Conservation (phyloP, 2,797 vertebrate species). For the Acanthiza pusilla region DNA sequence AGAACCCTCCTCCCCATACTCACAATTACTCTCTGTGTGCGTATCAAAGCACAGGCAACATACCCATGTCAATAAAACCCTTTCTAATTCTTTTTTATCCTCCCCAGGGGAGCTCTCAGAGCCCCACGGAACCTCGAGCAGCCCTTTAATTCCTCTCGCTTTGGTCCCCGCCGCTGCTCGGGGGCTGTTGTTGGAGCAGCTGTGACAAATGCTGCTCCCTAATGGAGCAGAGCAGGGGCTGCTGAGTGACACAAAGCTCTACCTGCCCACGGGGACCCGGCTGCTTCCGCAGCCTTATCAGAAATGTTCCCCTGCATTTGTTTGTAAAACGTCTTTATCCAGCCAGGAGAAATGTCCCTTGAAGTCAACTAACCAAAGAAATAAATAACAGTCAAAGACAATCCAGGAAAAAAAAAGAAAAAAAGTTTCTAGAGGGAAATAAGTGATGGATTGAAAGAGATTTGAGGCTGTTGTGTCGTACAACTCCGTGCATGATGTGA, state of each 20-base stretch:
- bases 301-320: slow-evolving; percentile 28
- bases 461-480: not conserved
- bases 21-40: not conserved
- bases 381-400: slow-evolving; percentile 33
- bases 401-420: not conserved
- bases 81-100: slow-evolving; percentile 43
- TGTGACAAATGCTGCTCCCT: slow-evolving; percentile 19
- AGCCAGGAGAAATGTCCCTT: slow-evolving; percentile 42
- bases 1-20: not conserved
- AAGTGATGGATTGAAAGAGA: slow-evolving; percentile 50
- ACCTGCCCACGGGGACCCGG: slow-evolving; percentile 42
- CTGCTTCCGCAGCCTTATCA: not conserved
- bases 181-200: not conserved
- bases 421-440: slow-evolving; percentile 48
- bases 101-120: not conserved
- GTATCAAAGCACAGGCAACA: not conserved
- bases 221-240: not conserved
- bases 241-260: slow-evolving; percentile 16
- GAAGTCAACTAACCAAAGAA: slow-evolving; percentile 43
- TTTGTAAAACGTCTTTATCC: slow-evolving; percentile 41
- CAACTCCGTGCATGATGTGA: not conserved
- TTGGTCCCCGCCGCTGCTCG: not conserved
- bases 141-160: slow-evolving; percentile 36
- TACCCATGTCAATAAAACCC: not conserved
- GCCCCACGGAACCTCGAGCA: not conserved